Percentiles rank a stretch among this genome's conserved stretches.
These are phyloP conservation scores for Drosophila pruinosa DNA, from an alignment of 1,140 invertebrate genomes.

Conservation along the genomic window DNA sequence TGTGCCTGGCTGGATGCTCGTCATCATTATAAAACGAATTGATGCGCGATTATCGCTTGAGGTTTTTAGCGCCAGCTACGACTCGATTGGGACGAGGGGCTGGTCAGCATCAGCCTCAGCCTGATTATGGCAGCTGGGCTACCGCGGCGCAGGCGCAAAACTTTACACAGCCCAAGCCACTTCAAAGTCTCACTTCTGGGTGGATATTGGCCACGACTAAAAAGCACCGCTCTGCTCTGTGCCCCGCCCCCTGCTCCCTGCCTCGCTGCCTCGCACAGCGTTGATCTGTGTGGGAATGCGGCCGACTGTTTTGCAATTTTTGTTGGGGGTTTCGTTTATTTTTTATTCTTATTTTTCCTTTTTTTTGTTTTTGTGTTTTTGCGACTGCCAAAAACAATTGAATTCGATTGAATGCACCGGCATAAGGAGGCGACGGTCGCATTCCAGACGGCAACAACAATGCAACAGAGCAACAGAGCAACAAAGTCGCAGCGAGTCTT, in stretches of 20 bases:
- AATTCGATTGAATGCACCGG: conserved; percentile 81
- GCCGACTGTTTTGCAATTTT: conserved; percentile 71
- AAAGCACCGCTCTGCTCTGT: not conserved
- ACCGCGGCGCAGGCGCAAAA: conserved; percentile 11
- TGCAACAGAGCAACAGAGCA: conserved; percentile 26
- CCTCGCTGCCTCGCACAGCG: not conserved
- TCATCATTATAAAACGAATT: conserved; percentile 80
- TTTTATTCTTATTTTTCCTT: not conserved
- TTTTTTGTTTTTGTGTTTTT: conserved; percentile 9
- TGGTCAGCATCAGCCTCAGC: conserved; percentile 27
- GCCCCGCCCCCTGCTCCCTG: not conserved
- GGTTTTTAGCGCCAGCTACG: conserved; percentile 70
- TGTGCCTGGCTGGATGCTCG: conserved; percentile 36
- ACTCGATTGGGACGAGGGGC: not conserved
- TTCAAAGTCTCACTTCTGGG: conserved; percentile 22
- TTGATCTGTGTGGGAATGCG: conserved; percentile 68
- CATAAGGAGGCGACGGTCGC: conserved; percentile 62
- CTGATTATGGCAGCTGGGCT: conserved; percentile 71
- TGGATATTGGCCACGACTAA: conserved; percentile 7
- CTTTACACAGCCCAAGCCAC: conserved; percentile 6
- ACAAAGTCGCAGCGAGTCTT: not conserved
- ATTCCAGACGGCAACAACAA: conserved; percentile 71
- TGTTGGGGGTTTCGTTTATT: conserved; percentile 30
- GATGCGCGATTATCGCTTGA: conserved; percentile 77
- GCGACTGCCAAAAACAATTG: conserved; percentile 79